Evolutionary conservation across 2,797 vertebrate species (phyloP).

Genomic region (Parotocinclus haroldoi): DNA sequence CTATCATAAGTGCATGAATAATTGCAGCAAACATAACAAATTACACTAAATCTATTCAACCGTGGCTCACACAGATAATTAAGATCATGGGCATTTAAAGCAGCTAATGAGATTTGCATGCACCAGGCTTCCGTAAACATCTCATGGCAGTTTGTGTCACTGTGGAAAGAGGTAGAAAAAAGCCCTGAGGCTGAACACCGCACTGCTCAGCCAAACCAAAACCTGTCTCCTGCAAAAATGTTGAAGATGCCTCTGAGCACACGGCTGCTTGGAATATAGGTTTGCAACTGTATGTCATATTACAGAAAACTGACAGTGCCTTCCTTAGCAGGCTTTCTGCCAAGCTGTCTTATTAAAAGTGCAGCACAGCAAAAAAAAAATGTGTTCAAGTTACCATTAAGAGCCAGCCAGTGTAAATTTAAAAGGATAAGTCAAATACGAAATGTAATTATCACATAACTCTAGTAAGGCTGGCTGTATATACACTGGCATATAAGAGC

Average conservation of each 20-base stretch:
- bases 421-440: neutral
- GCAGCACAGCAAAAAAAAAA: neutral
- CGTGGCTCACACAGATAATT: slow-evolving; percentile 36
- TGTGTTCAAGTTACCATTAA: slow-evolving; percentile 1
- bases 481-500: slow-evolving; percentile 4
- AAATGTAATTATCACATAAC: neutral
- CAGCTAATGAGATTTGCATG: slow-evolving; percentile 42
- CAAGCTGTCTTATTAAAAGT: neutral
- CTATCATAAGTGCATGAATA: neutral
- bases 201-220: slow-evolving; percentile 31
- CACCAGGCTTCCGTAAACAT: slow-evolving; percentile 33
- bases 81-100: slow-evolving; percentile 36
- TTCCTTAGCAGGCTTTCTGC: neutral
- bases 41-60: slow-evolving; percentile 5
- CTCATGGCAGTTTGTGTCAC: slow-evolving; percentile 26
- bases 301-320: neutral
- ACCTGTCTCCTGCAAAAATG: slow-evolving; percentile 1
- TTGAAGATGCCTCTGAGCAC: slow-evolving; percentile 16
- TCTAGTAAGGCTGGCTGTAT: neutral
- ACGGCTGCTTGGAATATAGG: neutral
- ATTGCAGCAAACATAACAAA: slow-evolving; percentile 13
- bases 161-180: slow-evolving; percentile 28
- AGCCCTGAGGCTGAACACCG: slow-evolving; percentile 38
- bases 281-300: slow-evolving; percentile 2
- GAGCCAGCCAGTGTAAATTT: neutral